These are phyloP conservation scores for Anodontia alba DNA, from an alignment of 2,888 invertebrate species.

Conservation along the genomic window DNA sequence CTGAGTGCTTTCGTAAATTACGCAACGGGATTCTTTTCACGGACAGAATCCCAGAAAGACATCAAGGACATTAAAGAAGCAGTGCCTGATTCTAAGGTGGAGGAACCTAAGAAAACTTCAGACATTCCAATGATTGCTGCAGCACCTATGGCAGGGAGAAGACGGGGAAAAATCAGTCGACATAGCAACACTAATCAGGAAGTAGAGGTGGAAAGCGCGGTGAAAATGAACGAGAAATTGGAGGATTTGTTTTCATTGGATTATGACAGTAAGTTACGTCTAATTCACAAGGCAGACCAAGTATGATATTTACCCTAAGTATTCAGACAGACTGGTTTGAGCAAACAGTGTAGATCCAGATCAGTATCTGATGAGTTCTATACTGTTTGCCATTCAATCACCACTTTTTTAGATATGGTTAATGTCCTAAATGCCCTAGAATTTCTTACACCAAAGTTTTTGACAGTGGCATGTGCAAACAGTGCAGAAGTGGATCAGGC, in stretches of 20 bases:
- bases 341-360: neutral
- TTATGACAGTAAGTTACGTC: conserved; percentile 88
- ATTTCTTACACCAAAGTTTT: no score
- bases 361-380: neutral
- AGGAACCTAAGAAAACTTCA: conserved; percentile 13
- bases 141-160: conserved; percentile 21
- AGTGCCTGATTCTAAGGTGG: conserved; percentile 35
- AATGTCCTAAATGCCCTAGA: no score
- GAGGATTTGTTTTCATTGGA: conserved; percentile 95
- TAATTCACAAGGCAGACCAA: no score
- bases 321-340: no score
- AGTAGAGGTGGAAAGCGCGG: conserved; percentile 76
- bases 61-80: conserved; percentile 70
- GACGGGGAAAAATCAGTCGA: conserved; percentile 44
- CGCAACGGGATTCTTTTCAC: conserved; percentile 94
- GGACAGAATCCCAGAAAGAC: conserved; percentile 55
- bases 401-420: no score
- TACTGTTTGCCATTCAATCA: no score
- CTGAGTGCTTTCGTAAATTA: conserved; percentile 92
- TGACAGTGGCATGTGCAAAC: no score
- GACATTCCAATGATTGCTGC: conserved; percentile 43
- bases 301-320: no score
- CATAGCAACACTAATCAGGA: conserved; percentile 40
- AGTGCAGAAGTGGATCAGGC: no score
- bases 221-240: conserved; percentile 88